phyloP scores from a whole-genome alignment of 2,113 vertebrate species.

The Promerops cafer region DNA sequence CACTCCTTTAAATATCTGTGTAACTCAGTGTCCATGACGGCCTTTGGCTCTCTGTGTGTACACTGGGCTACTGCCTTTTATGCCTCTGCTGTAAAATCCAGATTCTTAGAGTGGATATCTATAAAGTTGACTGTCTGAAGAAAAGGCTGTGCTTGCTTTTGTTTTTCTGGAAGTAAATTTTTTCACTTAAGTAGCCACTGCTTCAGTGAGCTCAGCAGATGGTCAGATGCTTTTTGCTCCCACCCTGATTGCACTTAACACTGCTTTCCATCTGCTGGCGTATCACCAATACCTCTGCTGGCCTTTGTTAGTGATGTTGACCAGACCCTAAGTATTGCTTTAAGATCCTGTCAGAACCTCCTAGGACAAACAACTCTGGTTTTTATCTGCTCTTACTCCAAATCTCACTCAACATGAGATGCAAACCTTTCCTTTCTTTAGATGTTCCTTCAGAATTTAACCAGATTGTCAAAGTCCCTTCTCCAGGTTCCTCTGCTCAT shows the following conservation, averaged over 20 bases:
- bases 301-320: neutral
- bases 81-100: neutral
- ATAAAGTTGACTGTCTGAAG: neutral
- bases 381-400: neutral
- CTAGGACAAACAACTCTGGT: neutral
- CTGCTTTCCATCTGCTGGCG: constrained; percentile 12
- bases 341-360: constrained; percentile 1
- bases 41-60: neutral
- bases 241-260: neutral
- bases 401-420: neutral
- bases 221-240: neutral
- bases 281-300: neutral
- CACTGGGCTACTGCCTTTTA: neutral
- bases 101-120: neutral
- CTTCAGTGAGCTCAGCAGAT: neutral
- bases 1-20: neutral
- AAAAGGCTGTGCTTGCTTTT: neutral
- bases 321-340: constrained; percentile 1
- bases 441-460: neutral
- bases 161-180: neutral
- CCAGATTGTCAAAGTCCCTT: neutral
- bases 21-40: neutral
- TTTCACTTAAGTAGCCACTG: neutral
- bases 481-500: neutral
- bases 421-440: neutral